phyloP scores from a whole-genome alignment of 2,888 invertebrate species.

The Halictus quadricinctus region DNA sequence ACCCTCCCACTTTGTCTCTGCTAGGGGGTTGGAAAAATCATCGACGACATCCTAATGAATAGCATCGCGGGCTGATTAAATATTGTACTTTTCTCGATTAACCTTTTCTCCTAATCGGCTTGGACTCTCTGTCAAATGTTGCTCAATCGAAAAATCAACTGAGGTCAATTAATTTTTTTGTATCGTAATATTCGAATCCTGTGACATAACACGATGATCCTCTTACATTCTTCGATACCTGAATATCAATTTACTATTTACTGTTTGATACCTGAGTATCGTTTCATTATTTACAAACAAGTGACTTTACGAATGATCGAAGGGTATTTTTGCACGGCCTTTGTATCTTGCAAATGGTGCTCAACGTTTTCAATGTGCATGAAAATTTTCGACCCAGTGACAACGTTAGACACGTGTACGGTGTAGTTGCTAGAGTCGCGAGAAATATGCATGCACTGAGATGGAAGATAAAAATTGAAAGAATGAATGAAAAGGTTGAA shows the following conservation, averaged over 20 bases:
- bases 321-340: not conserved
- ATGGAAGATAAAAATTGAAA: not conserved
- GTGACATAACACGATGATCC: not conserved
- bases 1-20: not conserved
- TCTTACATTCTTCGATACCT: not conserved
- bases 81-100: conserved; percentile 35
- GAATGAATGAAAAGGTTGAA: not conserved
- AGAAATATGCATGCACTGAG: not conserved
- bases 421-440: not conserved
- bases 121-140: not conserved
- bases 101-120: conserved; percentile 36
- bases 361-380: not conserved
- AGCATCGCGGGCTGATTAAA: not conserved
- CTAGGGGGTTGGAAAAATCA: not conserved
- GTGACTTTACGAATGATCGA: not conserved
- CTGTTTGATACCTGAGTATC: too few species aligned
- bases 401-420: too few species aligned
- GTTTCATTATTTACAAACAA: not conserved
- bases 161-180: not conserved
- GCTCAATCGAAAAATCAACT: not conserved
- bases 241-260: not conserved
- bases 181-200: not conserved
- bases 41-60: conserved; percentile 6
- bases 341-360: not conserved
- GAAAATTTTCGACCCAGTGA: too few species aligned